Conservation (phyloP, 2,888 invertebrate genomes). For the Ditula angustiorana region DNA sequence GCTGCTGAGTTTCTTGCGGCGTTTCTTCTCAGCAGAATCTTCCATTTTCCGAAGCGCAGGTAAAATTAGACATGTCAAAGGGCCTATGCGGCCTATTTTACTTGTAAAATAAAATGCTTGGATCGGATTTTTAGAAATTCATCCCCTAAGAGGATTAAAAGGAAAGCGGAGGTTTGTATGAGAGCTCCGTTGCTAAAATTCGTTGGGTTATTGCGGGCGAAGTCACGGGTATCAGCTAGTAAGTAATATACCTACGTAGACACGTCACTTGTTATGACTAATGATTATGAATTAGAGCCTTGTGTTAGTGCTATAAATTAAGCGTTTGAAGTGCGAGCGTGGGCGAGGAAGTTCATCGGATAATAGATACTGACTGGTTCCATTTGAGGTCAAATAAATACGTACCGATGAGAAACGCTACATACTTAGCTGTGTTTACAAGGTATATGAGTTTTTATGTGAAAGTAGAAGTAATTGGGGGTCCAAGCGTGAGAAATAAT, state of each 20-base stretch:
- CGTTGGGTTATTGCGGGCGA: too few species aligned
- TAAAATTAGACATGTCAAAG: too few species aligned
- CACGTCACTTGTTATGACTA: conserved; percentile 32
- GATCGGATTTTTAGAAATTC: too few species aligned
- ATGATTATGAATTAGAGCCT: conserved; percentile 35
- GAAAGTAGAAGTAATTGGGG: conserved; percentile 22
- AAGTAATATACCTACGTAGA: conserved; percentile 22
- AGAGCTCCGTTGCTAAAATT: too few species aligned
- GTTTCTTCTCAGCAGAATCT: too few species aligned
- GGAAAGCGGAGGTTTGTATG: too few species aligned
- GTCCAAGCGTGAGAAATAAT: background rate
- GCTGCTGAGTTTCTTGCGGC: too few species aligned
- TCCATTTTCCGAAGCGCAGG: too few species aligned
- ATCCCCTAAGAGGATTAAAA: too few species aligned
- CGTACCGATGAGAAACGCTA: conserved; percentile 20
- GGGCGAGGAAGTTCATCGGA: conserved; percentile 26
- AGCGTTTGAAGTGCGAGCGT: conserved; percentile 25
- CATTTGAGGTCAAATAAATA: conserved; percentile 37
- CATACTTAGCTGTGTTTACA: background rate
- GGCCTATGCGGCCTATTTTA: too few species aligned
- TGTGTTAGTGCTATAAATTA: conserved; percentile 33
- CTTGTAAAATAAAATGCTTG: too few species aligned
- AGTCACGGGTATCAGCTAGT: too few species aligned
- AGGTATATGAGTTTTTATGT: conserved; percentile 14
- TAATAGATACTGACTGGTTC: conserved; percentile 34